Evolutionary conservation across 2,113 vertebrate species (phyloP), one percentile per base, ranked within the genome.

Genomic region (Oreochromis tanganicae): DNA sequence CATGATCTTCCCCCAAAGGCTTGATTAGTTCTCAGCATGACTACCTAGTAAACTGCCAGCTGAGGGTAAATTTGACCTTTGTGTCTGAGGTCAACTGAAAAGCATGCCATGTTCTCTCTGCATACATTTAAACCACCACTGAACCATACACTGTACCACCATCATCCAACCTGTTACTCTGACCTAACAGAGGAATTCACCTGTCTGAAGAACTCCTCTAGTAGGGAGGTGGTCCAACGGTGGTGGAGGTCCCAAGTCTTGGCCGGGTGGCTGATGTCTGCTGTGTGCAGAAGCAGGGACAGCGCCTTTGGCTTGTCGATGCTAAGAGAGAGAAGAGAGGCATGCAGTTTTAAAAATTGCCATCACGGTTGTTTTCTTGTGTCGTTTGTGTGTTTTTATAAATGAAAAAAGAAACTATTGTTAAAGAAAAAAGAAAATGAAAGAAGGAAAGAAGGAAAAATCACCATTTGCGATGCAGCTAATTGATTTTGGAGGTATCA

Each of bases 131-230:
- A 63, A 48, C 24, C 36, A 57, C 36, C 24, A 24, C 11, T 75
- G 10, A 57, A 59, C 19, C n/a, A 48, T 36, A 14, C 5, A 14
- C 12, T 61, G 41, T 5, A 61, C 21, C 21, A 16, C 66, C 66
- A 73, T 43, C 66, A 71, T 43, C 63, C 5, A 71, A 48, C 46
- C 32, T 32, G 52, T 34, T 43, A 24, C 21, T 38, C 50, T 19
- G 32, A 63, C n/a, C 27, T 12, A 17, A 4, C 29, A 57, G 29
- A 50, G 46, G 14, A 34, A 27, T 3, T 50, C 66, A 96, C 96
- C 98, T 99, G 98, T 97, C 98, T 97, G 95, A 99, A 99, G 96
- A 99, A 99, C 92, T 99, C 99, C 92, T 99, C 99, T 80, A 99
- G 95, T 13, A 99, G 94, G 5, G 98, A 98, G 95, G 97, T 97